Conservation (phyloP, 1,140 invertebrate species). For the Drosophila prosaltans region DNA sequence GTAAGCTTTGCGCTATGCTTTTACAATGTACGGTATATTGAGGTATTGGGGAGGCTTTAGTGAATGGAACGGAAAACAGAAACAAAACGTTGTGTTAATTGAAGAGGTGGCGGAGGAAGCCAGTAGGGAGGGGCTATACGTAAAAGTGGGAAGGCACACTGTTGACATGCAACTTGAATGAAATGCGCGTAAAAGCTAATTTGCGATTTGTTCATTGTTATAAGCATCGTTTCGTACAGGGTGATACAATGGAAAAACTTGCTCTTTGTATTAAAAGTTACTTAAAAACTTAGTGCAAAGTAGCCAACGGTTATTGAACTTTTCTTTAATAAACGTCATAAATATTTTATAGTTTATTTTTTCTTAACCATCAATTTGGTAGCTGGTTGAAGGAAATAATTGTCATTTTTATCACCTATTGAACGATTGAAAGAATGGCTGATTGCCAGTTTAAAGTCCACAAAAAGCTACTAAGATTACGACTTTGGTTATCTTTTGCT, state of each 20-base stretch:
- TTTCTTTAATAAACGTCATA: too few species aligned
- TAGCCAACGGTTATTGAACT: too few species aligned
- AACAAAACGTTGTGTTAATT: constrained; percentile 51
- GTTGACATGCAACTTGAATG: constrained; percentile 32
- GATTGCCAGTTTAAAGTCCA: neutral
- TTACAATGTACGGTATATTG: constrained; percentile 18
- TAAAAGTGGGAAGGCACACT: neutral
- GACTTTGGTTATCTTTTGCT: neutral
- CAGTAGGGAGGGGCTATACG: neutral
- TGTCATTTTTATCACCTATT: neutral
- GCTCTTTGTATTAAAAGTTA: neutral
- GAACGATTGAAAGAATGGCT: neutral
- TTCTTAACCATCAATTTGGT: neutral
- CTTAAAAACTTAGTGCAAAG: neutral
- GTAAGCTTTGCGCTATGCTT: constrained; percentile 48
- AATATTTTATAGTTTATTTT: too few species aligned
- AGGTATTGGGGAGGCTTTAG: constrained; percentile 42
- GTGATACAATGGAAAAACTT: constrained; percentile 26
- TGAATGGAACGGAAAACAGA: constrained; percentile 55
- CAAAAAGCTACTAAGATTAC: neutral
- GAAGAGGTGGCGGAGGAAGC: constrained; percentile 32
- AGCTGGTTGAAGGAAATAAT: neutral
- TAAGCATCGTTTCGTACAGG: constrained; percentile 39
- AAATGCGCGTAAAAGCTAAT: constrained; percentile 60
- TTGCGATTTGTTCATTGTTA: constrained; percentile 27